A percentile compares a stretch with the other conserved stretches of the same genome.
Evolutionary conservation across 2,888 invertebrate genomes (phyloP).

Genomic region (Drosophila sordidula): DNA sequence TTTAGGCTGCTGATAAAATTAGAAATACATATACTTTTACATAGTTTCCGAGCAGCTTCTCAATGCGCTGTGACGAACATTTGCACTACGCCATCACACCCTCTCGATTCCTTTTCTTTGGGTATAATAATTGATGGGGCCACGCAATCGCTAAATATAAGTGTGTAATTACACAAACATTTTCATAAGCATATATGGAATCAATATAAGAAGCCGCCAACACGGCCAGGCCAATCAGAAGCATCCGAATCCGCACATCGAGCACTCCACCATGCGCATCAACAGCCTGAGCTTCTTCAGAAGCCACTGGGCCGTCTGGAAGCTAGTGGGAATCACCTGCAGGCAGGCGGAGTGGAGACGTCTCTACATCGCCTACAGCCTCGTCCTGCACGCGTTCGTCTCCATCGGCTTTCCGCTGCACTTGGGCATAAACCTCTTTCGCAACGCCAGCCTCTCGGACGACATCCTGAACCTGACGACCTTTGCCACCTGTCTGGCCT

Average conservation of each 20-base stretch:
- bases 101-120: too few relatives aligned
- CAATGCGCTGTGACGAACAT: too few relatives aligned
- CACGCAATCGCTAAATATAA: too few relatives aligned
- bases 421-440: slow-evolving; percentile 56
- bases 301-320: slow-evolving; percentile 64
- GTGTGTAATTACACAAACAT: too few relatives aligned
- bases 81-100: too few relatives aligned
- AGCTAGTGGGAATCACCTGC: slow-evolving; percentile 49
- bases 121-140: too few relatives aligned
- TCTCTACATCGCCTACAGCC: slow-evolving; percentile 42
- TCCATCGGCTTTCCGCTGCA: slow-evolving; percentile 74
- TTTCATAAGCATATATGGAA: too few relatives aligned
- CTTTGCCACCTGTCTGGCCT: slow-evolving; percentile 49
- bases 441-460: slow-evolving; percentile 48
- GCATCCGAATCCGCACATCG: too few relatives aligned
- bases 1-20: too few relatives aligned
- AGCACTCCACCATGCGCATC: slow-evolving; percentile 22
- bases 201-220: slow-evolving; percentile 9
- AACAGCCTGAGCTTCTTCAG: slow-evolving; percentile 55
- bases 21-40: too few relatives aligned
- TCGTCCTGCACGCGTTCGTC: slow-evolving; percentile 40
- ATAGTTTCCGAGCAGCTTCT: too few relatives aligned
- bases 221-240: not conserved
- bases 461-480: slow-evolving; percentile 67
- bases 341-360: slow-evolving; percentile 1